phyloP scores from a whole-genome alignment of 1,140 invertebrate species.

The Aphelinus atriplicis region DNA sequence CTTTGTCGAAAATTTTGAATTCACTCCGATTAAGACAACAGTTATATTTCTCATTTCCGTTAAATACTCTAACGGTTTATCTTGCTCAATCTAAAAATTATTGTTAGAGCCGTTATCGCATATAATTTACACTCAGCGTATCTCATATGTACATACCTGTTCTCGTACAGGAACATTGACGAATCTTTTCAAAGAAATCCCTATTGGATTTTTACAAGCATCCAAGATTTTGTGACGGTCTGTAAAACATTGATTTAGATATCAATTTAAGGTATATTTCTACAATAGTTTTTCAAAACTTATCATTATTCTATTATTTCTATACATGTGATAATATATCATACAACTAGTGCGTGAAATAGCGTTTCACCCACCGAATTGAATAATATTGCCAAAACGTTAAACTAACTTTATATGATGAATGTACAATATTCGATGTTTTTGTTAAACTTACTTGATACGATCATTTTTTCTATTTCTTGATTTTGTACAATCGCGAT shows the following conservation, averaged over 20 bases:
- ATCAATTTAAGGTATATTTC: too few species aligned
- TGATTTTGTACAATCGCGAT: neutral
- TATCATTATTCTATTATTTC: too few species aligned
- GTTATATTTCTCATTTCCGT: slow-evolving; percentile 61
- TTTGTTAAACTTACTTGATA: neutral
- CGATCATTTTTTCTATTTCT: neutral
- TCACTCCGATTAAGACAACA: slow-evolving; percentile 56
- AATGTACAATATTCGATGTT: neutral
- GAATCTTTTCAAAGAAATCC: slow-evolving; percentile 42
- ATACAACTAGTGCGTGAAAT: too few species aligned
- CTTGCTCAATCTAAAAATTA: slow-evolving; percentile 49
- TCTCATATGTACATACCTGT: slow-evolving; percentile 32
- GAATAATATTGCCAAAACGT: too few species aligned
- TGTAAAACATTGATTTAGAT: neutral
- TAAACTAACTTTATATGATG: too few species aligned
- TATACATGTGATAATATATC: too few species aligned
- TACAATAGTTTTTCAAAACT: too few species aligned
- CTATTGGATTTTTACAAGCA: slow-evolving; percentile 19
- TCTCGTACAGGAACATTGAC: slow-evolving; percentile 43
- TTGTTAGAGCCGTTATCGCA: neutral
- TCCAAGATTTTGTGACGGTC: slow-evolving; percentile 33
- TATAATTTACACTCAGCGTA: neutral
- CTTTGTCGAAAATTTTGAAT: slow-evolving; percentile 39
- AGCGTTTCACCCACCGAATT: too few species aligned
- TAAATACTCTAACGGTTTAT: slow-evolving; percentile 56